phyloP scores from a whole-genome alignment of 2,888 invertebrate species.

The Notocelia uddmanniana region DNA sequence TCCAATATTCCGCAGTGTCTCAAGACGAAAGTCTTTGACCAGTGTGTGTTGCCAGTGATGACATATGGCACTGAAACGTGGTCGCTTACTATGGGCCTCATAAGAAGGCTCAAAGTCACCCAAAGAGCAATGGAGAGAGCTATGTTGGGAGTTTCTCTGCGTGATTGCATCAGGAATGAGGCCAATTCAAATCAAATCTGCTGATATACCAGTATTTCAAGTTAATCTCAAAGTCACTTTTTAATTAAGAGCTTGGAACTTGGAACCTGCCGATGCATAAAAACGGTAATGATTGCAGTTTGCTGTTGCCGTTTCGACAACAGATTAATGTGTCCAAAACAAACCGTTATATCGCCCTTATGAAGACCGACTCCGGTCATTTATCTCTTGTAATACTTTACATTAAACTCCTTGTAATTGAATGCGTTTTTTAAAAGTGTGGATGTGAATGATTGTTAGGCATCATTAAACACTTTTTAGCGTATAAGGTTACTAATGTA shows the following conservation, averaged over 20 bases:
- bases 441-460: constrained; percentile 27
- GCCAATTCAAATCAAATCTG: no score
- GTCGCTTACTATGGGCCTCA: no score
- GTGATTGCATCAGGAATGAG: no score
- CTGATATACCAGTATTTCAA: constrained; percentile 7
- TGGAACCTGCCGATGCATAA: constrained; percentile 24
- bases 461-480: constrained; percentile 4
- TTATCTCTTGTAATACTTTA: constrained; percentile 47
- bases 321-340: constrained; percentile 48
- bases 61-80: no score
- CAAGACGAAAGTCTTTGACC: no score
- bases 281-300: constrained; percentile 11
- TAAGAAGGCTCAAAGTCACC: no score
- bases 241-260: constrained; percentile 39
- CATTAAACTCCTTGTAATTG: constrained; percentile 29
- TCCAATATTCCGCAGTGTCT: no score
- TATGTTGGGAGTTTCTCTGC: no score
- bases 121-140: no score
- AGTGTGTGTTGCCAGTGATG: no score
- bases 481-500: constrained; percentile 6
- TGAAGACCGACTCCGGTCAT: constrained; percentile 44
- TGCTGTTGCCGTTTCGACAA: constrained; percentile 25
- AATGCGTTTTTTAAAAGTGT: constrained; percentile 27
- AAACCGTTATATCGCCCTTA: constrained; percentile 50
- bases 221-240: constrained; percentile 17